These are phyloP conservation scores for Euspilapteryx auroguttella DNA, from an alignment of 2,888 invertebrate genomes.

Conservation along the genomic window DNA sequence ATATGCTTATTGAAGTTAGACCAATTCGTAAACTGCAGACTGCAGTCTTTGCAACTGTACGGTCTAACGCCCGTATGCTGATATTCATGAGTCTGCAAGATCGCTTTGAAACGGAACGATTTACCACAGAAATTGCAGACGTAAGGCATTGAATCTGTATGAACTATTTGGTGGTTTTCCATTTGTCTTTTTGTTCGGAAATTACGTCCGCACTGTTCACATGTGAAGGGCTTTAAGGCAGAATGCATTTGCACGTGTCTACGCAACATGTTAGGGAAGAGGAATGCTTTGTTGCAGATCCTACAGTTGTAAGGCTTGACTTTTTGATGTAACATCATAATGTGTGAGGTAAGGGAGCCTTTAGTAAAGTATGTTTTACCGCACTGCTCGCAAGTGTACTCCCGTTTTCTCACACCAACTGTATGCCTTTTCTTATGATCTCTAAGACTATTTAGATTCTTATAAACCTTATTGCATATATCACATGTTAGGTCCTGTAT, in stretches of 20 bases:
- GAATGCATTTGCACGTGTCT: constrained; percentile 48
- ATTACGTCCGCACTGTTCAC: constrained; percentile 42
- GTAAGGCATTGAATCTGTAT: constrained; percentile 79
- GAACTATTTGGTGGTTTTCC: constrained; percentile 73
- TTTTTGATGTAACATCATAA: constrained; percentile 43
- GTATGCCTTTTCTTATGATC: constrained; percentile 65
- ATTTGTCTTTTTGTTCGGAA: constrained; percentile 70
- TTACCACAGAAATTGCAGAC: constrained; percentile 76
- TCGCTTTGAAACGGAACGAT: constrained; percentile 75
- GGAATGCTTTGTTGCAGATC: constrained; percentile 42
- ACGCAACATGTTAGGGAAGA: constrained; percentile 42
- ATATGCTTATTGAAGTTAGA: constrained; percentile 83
- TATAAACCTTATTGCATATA: constrained; percentile 38
- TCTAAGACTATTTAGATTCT: constrained; percentile 21
- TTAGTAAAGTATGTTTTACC: constrained; percentile 48
- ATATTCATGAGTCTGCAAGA: constrained; percentile 70
- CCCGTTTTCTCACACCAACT: constrained; percentile 36
- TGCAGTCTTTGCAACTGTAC: constrained; percentile 72
- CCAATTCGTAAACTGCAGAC: constrained; percentile 77
- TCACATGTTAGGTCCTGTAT: constrained; percentile 37
- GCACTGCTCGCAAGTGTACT: constrained; percentile 45
- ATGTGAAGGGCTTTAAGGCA: constrained; percentile 38
- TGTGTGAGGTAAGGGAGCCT: constrained; percentile 42
- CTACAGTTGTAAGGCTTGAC: constrained; percentile 36
- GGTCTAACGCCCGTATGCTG: constrained; percentile 74